These are phyloP conservation scores for Slavum lentiscoides DNA, from an alignment of 2,888 invertebrate species.

Conservation along the genomic window DNA sequence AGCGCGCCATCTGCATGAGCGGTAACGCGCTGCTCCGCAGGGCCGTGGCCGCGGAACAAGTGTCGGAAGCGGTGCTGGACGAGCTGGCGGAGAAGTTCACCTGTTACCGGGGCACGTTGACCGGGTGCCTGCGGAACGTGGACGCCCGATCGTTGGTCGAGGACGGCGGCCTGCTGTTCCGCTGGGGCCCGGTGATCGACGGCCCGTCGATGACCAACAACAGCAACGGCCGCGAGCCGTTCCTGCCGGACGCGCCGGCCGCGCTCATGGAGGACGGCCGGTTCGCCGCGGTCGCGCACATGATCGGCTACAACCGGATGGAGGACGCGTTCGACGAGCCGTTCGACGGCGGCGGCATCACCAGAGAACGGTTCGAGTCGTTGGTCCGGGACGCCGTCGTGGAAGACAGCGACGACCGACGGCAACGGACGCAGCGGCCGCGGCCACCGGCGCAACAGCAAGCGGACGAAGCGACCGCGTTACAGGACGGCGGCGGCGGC, in stretches of 20 bases:
- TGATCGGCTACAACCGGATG: slow-evolving; percentile 81
- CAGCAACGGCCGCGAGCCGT: slow-evolving; percentile 68
- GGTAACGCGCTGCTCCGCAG: slow-evolving; percentile 67
- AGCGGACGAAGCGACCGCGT: neutral
- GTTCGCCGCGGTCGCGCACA: slow-evolving; percentile 65
- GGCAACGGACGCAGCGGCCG: slow-evolving; percentile 54
- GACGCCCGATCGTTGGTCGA: slow-evolving; percentile 22
- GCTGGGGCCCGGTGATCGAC: slow-evolving; percentile 80
- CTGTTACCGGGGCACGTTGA: slow-evolving; percentile 71
- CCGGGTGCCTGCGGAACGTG: slow-evolving; percentile 61
- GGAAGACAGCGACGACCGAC: slow-evolving; percentile 56
- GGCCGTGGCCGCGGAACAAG: neutral
- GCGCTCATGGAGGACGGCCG: slow-evolving; percentile 55
- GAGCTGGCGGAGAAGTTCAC: slow-evolving; percentile 70
- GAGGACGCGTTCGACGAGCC: slow-evolving; percentile 71
- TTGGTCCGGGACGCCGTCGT: slow-evolving; percentile 61
- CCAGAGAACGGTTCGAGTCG: slow-evolving; percentile 66
- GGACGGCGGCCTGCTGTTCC: slow-evolving; percentile 62
- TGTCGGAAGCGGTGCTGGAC: slow-evolving; percentile 62
- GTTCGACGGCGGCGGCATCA: slow-evolving; percentile 60
- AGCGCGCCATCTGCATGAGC: slow-evolving; percentile 80
- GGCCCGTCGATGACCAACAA: slow-evolving; percentile 63
- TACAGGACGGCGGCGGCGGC: neutral
- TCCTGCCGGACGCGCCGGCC: slow-evolving; percentile 70
- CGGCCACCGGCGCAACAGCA: neutral